Conservation (phyloP, 2,797 vertebrate genomes). For the Phrynocephalus vlangalii region DNA sequence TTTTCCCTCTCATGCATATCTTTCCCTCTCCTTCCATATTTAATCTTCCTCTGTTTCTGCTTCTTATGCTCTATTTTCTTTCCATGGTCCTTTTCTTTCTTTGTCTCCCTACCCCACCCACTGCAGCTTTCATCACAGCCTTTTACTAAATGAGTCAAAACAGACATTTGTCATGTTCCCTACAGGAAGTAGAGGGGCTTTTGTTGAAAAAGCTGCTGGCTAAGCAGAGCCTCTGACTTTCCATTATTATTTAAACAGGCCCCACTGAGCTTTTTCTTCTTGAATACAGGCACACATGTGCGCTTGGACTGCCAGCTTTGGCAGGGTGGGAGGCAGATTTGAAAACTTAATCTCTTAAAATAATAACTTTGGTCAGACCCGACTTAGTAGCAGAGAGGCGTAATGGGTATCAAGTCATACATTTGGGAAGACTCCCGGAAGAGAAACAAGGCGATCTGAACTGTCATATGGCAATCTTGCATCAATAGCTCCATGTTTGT, state of each 20-base stretch:
- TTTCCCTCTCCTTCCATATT: slow-evolving; percentile 10
- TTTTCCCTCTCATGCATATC: slow-evolving; percentile 16
- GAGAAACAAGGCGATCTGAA: background rate
- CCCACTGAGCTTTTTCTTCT: slow-evolving; percentile 65
- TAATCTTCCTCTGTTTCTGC: slow-evolving; percentile 7
- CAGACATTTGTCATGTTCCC: slow-evolving; percentile 87
- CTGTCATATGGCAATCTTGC: background rate
- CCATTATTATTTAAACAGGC: slow-evolving; percentile 86
- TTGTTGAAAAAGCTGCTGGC: slow-evolving; percentile 88
- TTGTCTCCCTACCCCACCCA: background rate
- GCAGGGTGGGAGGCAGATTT: background rate
- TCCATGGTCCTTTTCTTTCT: slow-evolving; percentile 14
- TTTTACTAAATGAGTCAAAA: slow-evolving; percentile 68
- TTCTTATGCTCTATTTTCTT: slow-evolving; percentile 7
- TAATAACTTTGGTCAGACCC: background rate
- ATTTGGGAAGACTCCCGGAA: background rate
- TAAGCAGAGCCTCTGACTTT: slow-evolving; percentile 86
- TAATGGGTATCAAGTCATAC: background rate
- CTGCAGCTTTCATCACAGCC: slow-evolving; percentile 21
- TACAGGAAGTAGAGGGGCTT: slow-evolving; percentile 83
- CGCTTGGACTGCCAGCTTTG: background rate
- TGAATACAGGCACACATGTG: background rate
- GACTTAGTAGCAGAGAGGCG: background rate
- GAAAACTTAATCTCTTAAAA: slow-evolving; percentile 22
- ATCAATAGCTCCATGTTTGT: background rate